These are phyloP conservation scores for Cydia pomonella DNA, from an alignment of 1,140 invertebrate genomes.

Conservation along the genomic window DNA sequence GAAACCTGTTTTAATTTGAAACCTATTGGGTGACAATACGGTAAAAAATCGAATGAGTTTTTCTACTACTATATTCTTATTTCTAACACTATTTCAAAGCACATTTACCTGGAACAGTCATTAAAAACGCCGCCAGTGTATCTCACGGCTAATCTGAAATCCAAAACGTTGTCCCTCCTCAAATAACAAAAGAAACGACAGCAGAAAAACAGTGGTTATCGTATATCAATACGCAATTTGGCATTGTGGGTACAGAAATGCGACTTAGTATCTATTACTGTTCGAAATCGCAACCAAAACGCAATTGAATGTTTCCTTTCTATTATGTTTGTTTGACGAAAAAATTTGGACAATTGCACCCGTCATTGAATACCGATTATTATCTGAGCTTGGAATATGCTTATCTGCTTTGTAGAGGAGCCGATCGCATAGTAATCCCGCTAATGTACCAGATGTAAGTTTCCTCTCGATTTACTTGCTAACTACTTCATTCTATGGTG, in stretches of 20 bases:
- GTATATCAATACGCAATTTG: conserved; percentile 72
- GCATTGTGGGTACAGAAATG: conserved; percentile 59
- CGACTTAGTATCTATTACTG: conserved; percentile 69
- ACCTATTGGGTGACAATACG: too few species aligned
- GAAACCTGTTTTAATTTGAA: too few species aligned
- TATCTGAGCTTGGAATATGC: conserved; percentile 62
- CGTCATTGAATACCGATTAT: conserved; percentile 76
- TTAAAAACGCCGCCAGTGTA: conserved; percentile 14
- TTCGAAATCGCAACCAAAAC: conserved; percentile 66
- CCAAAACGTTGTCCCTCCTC: conserved; percentile 48
- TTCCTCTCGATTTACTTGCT: conserved; percentile 30
- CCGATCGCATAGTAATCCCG: conserved; percentile 56
- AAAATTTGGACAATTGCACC: conserved; percentile 63
- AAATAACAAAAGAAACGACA: conserved; percentile 48
- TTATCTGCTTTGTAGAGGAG: conserved; percentile 61
- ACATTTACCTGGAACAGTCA: background rate
- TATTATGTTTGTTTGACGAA: conserved; percentile 56
- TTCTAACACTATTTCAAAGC: background rate
- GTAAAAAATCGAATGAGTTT: too few species aligned
- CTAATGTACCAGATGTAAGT: conserved; percentile 37
- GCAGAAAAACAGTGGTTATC: conserved; percentile 72
- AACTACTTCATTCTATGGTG: conserved; percentile 10
- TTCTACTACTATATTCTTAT: too few species aligned
- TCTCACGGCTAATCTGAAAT: conserved; percentile 57
- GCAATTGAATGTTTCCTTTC: conserved; percentile 69